phyloP scores from a whole-genome alignment of 2,888 invertebrate genomes.

The Hoplodrina ambigua region DNA sequence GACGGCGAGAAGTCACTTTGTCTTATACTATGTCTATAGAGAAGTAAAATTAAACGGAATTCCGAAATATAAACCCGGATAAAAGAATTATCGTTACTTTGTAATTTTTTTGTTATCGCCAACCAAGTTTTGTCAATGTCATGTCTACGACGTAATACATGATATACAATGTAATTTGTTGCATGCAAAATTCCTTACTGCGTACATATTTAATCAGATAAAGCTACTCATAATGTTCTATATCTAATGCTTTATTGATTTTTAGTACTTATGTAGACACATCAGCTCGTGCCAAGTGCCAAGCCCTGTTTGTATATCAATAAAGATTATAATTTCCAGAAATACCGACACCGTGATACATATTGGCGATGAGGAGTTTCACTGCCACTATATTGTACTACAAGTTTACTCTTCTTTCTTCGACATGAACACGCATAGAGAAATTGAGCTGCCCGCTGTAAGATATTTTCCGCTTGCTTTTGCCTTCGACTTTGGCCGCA shows the following conservation, averaged over 20 bases:
- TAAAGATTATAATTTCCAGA: slow-evolving; percentile 77
- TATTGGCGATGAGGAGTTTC: slow-evolving; percentile 92
- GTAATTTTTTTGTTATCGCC: background rate
- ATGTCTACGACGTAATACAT: slow-evolving; percentile 1
- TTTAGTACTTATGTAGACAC: slow-evolving; percentile 16
- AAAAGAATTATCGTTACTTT: background rate
- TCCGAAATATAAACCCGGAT: background rate
- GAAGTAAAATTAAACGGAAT: background rate
- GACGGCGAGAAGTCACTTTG: too few species aligned
- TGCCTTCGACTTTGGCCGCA: background rate
- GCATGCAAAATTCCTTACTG: slow-evolving; percentile 17
- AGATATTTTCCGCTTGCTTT: slow-evolving; percentile 52
- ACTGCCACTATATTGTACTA: slow-evolving; percentile 92
- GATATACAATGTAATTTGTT: slow-evolving; percentile 9
- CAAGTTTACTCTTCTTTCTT: slow-evolving; percentile 93
- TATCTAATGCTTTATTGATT: slow-evolving; percentile 41
- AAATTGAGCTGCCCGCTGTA: slow-evolving; percentile 81
- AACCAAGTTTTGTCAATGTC: slow-evolving; percentile 7
- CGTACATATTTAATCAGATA: slow-evolving; percentile 43
- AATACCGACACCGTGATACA: slow-evolving; percentile 92
- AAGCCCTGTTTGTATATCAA: slow-evolving; percentile 18
- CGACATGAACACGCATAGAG: slow-evolving; percentile 82
- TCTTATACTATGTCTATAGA: background rate
- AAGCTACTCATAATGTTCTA: slow-evolving; percentile 7
- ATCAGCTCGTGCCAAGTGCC: slow-evolving; percentile 1